These are phyloP conservation scores for Cabera pusaria DNA, from an alignment of 2,888 invertebrate genomes.

Conservation along the genomic window DNA sequence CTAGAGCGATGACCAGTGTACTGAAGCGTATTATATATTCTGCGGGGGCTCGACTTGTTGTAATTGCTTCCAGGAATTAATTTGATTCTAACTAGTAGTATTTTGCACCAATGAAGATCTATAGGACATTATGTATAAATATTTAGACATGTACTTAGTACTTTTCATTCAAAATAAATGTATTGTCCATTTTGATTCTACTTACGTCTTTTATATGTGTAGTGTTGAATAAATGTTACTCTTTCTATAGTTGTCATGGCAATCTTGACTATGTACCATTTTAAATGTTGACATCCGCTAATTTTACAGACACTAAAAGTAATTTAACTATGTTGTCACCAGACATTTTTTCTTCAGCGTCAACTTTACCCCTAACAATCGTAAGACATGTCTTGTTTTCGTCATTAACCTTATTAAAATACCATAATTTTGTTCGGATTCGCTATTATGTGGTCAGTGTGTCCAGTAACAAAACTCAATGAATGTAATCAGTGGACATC, in stretches of 20 bases:
- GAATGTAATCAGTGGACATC: conserved; percentile 62
- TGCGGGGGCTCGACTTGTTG: conserved; percentile 12
- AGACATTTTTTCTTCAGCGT: conserved; percentile 34
- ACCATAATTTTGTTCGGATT: conserved; percentile 60
- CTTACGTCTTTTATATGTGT: too few species aligned
- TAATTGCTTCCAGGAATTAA: conserved; percentile 15
- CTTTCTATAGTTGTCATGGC: too few species aligned
- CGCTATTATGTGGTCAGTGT: conserved; percentile 62
- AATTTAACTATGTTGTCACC: conserved; percentile 23
- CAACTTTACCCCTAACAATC: conserved; percentile 32
- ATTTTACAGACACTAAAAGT: conserved; percentile 2
- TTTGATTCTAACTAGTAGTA: conserved; percentile 4
- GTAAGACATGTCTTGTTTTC: conserved; percentile 47
- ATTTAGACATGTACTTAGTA: background rate
- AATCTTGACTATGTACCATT: too few species aligned
- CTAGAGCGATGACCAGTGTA: conserved; percentile 1
- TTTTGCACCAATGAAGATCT: conserved; percentile 5
- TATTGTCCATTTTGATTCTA: too few species aligned
- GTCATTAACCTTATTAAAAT: conserved; percentile 68
- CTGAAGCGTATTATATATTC: conserved; percentile 1
- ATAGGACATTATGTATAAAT: background rate
- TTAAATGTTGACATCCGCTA: too few species aligned
- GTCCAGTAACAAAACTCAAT: conserved; percentile 63
- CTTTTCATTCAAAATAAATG: too few species aligned
- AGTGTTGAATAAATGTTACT: too few species aligned